These are phyloP conservation scores for Danio rerio DNA, from an alignment of 2,113 vertebrate species.

Conservation along the genomic window GRCz12tu NC_133181.1:52300001-52300500, in stretches of 20 bases:
- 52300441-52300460: slow-evolving; percentile 19
- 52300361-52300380: not conserved
- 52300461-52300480: not conserved
- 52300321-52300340: slow-evolving; percentile 28
- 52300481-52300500: not conserved
- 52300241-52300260: too few species aligned
- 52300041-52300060: too few species aligned
- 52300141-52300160: slow-evolving; percentile 62
- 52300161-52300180: slow-evolving; percentile 72
- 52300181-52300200: slow-evolving; percentile 66
- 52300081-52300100: not conserved
- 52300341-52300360: slow-evolving; percentile 37
- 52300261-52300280: slow-evolving; percentile 40
- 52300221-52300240: slow-evolving; percentile 35
- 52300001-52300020: too few species aligned
- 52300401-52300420: slow-evolving; percentile 8
- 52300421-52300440: not conserved
- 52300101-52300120: slow-evolving; percentile 3
- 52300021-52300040: too few species aligned
- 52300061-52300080: too few species aligned
- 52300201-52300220: slow-evolving; percentile 42
- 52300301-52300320: slow-evolving; percentile 51
- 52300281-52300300: slow-evolving; percentile 41
- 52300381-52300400: slow-evolving; percentile 17
- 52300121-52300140: slow-evolving; percentile 45